A percentile compares a stretch with the other conserved stretches of the same genome.
phyloP scores from a whole-genome alignment of 2,888 invertebrate genomes.

The Cheilosia scutellata region DNA sequence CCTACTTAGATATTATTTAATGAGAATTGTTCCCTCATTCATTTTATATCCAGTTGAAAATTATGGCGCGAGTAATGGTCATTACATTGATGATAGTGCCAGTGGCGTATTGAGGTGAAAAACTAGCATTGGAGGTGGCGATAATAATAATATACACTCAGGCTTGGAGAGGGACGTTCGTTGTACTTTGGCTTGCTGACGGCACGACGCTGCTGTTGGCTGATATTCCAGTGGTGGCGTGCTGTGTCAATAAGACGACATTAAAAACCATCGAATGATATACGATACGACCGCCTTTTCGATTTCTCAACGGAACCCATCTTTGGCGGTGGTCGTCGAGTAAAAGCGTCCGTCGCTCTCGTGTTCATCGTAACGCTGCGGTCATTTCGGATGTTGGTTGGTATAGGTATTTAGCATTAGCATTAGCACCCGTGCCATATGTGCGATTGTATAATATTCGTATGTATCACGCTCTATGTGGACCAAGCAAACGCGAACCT shows the following conservation, averaged over 20 bases:
- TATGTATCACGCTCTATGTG: slow-evolving; percentile 27
- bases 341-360: background rate
- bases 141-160: slow-evolving; percentile 49
- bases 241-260: slow-evolving; percentile 73
- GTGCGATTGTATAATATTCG: slow-evolving; percentile 45
- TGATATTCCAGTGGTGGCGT: slow-evolving; percentile 53
- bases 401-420: slow-evolving; percentile 42
- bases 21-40: background rate
- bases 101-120: slow-evolving; percentile 66
- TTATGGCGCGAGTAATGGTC: slow-evolving; percentile 65
- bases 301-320: slow-evolving; percentile 65
- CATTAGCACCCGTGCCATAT: slow-evolving; percentile 53
- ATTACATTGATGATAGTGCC: slow-evolving; percentile 63
- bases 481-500: slow-evolving; percentile 13
- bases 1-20: slow-evolving; percentile 3
- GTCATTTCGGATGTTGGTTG: slow-evolving; percentile 46
- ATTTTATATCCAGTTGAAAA: slow-evolving; percentile 25
- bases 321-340: slow-evolving; percentile 44
- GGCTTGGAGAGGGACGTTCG: slow-evolving; percentile 5
- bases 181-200: slow-evolving; percentile 3
- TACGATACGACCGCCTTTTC: slow-evolving; percentile 73
- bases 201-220: slow-evolving; percentile 48
- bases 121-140: slow-evolving; percentile 52
- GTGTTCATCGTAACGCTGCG: slow-evolving; percentile 23
- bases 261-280: slow-evolving; percentile 70